Evolutionary conservation across 1,140 invertebrate genomes (phyloP), one percentile per base, ranked within the genome.

Genomic region (Drosophila virilis): DNA sequence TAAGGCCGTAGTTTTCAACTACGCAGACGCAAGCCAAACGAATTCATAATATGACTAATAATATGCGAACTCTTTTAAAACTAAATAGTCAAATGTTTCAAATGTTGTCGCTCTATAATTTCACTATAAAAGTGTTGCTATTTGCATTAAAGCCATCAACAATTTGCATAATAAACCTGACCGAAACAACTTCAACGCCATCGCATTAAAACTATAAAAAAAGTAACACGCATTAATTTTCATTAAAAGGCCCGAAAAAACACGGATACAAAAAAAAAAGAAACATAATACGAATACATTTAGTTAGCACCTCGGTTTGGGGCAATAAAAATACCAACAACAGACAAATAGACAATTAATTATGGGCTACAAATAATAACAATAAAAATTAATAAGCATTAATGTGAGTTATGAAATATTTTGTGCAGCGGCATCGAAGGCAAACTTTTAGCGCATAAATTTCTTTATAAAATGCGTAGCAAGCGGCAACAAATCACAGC

Each of bases 331-430:
- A 75, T 65, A 75, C 51, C 66, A 75, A 71, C 67, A 70, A 64
- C 67, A 71, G 58, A 75, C 51, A 70, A 75, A 75, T 75, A 75
- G 67, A 71, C 73, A 75, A 75, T 75, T 75, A 75, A 75, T 75
- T 75, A 75, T 75, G 54, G 59, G 54, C 73, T 75, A 71, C 67
- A 75, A 75, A 75, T 75, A 75, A 75, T 75, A 71, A 65, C 67
- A 71, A 75, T 75, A 75, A 75, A 75, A 75, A 75, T 75, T 75
- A 75, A 75, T 75, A 75, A 75, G 60, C 73, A 75, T 75, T 75
- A 75, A 75, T 71, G 68, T 75, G 73, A 75, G 60, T 75, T 75
- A 71, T 75, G 73, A 71, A 75, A 75, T 65, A 75, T 65, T 57
- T 35, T 73, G 55, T 73, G 61, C 69, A 72, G 69, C 57, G 66